Percentiles rank a stretch among this genome's conserved stretches.
Conservation (phyloP, 2,888 invertebrate genomes). For the Xylophagus ater region DNA sequence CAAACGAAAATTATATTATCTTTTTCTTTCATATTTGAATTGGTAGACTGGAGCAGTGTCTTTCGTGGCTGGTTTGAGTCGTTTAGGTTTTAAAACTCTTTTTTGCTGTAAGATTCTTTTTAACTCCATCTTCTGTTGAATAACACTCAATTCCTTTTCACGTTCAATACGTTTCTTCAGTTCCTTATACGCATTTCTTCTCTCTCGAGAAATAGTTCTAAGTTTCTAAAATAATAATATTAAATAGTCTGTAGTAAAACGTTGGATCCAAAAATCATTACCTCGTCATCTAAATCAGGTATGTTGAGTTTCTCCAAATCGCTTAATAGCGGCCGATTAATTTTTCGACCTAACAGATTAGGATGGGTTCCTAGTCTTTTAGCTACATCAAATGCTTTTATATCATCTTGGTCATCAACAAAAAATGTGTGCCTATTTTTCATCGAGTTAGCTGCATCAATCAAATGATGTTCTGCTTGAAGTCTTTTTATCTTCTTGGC, state of each 20-base stretch:
- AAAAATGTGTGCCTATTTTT: slow-evolving; percentile 73
- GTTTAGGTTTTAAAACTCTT: slow-evolving; percentile 52
- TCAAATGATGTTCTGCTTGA: slow-evolving; percentile 69
- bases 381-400: slow-evolving; percentile 53
- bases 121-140: slow-evolving; percentile 70
- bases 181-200: slow-evolving; percentile 53
- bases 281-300: slow-evolving; percentile 48
- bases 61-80: slow-evolving; percentile 51
- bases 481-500: slow-evolving; percentile 53
- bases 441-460: slow-evolving; percentile 57
- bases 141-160: slow-evolving; percentile 60
- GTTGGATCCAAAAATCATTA: slow-evolving; percentile 21
- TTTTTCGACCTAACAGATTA: slow-evolving; percentile 52
- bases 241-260: not conserved
- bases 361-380: slow-evolving; percentile 66
- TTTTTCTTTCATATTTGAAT: slow-evolving; percentile 73
- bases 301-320: slow-evolving; percentile 46
- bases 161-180: slow-evolving; percentile 63
- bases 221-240: slow-evolving; percentile 3
- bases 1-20: slow-evolving; percentile 44
- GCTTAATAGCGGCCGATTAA: slow-evolving; percentile 55
- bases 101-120: slow-evolving; percentile 55
- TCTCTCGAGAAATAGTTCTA: not conserved
- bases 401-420: slow-evolving; percentile 53
- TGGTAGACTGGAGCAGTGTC: slow-evolving; percentile 61